Base-by-base conservation (phyloP, 1,140 invertebrate genomes). In the Anadara kagoshimensis region DNA sequence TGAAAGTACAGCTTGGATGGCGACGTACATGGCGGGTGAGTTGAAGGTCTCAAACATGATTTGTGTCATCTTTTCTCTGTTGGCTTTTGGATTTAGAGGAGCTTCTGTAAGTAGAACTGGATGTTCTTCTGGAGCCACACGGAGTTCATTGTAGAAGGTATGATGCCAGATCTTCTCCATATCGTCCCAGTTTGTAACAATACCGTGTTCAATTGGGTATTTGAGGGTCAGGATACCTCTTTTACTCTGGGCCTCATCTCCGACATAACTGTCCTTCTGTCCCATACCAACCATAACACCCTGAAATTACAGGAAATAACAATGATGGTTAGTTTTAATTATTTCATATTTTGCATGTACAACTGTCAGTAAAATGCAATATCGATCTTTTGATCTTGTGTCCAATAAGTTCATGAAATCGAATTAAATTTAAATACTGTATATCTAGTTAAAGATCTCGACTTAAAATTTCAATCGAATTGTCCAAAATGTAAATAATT, bases 101-200 rank as follows among this genome's bases (percentile, higher is more conserved):
- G 62, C 62, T 43, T 76, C 74, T 10, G 67, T 51, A 59, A 96
- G 94, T 73, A 95, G 94, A 85, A 73, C 58, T 36, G 26, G 26
- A 20, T 56, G 41, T 11, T 68, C 44, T 5, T 73, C 65, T 12
- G 71, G 36, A 22, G 79, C 95, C 95, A 87, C 78, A 12, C 83
- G 84, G 58, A 89, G 85, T 64, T 88, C 85, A 53, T 84, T 96
- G 79, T 87, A 89, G 82, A 90, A 90, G n/a, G 89, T 90, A 75
- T 90, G 89, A 77, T 90, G 95, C 95, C 95, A 97, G 86, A 96
- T 96, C 88, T 96, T 96, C 87, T 96, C 95, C 95, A 98, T 97
- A 72, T 91, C 95, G 83, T 98, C 96, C 96, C 96, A 98, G 90
- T 98, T 96, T 79, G 95, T 96, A 71, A 98, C 95, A 84, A 96